Base-by-base conservation (phyloP, 2,113 vertebrate genomes). In the Conger conger region DNA sequence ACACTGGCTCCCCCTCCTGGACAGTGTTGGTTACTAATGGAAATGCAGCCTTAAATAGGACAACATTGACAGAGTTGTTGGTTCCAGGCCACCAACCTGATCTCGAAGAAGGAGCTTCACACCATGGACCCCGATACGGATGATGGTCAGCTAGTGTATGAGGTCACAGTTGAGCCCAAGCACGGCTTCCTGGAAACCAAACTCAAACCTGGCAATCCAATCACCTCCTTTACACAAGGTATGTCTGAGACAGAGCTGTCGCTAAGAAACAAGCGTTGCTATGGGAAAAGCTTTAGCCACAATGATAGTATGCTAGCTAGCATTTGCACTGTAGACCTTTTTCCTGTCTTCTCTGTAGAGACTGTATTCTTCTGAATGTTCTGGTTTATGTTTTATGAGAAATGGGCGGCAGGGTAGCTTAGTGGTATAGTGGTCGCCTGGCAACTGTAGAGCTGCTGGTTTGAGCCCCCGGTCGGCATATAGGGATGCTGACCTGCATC, bases 71-170 rank as follows among this genome's bases (percentile, higher is more conserved):
- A 78, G 36, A 40, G 76, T 15, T 16, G n/a, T 82, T 86, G 53
- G 82, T 92, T 90, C 38, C 90, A 99, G 98, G 96, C 97, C 50
- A 96, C 95, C 86, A 99, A 97, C 89, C 86, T 98, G 80, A 99
- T 99, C 94, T 96, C 95, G 53, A 99, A 97, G 94, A 99, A 98
- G 91, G 98, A 99, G 91, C 94, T 99, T 83, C 93, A 98, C 92
- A 97, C 96, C 0, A 88, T 95, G 83, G 98, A 99, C 84, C 97
- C 97, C 0, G 98, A 99, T 94, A 99, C 98, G 0, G 96, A 97
- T 0, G 97, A 97, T 84, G 91, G 88, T 0, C 97, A 97, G 87
- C 96, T 99, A 87, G 90, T 95, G 84, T 99, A 99, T 33, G 96
- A 99, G 86, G 89, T 99, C 88, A 97, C 96, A 0, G 27, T 85